Conservation (phyloP, 2,113 vertebrate species). For the Pseudorectes ferrugineus region DNA sequence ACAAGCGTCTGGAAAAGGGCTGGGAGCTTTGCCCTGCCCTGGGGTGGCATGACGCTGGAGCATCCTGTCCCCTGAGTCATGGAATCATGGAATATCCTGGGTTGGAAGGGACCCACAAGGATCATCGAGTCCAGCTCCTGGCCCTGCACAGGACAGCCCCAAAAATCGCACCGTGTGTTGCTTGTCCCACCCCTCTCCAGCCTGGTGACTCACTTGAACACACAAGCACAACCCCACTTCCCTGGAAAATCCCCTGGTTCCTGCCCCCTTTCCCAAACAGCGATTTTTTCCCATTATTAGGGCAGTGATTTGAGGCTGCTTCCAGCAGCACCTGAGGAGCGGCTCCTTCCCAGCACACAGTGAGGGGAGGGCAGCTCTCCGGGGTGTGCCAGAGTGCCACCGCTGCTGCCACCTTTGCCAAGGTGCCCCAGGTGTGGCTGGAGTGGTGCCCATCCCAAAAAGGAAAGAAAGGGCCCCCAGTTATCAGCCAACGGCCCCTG, state of each 20-base stretch:
- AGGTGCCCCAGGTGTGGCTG: not conserved
- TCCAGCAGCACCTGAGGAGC: rapidly evolving
- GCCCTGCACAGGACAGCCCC: not conserved
- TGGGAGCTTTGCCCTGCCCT: not conserved
- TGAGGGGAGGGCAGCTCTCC: rapidly evolving
- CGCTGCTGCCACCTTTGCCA: rapidly evolving
- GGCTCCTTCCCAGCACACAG: rapidly evolving
- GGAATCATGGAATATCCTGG: not conserved
- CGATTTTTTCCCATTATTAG: not conserved
- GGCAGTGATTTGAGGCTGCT: rapidly evolving
- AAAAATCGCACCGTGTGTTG: not conserved
- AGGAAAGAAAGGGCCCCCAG: not conserved
- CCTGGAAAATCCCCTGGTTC: not conserved
- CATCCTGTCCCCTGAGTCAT: not conserved
- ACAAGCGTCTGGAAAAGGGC: not conserved
- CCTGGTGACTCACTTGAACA: not conserved
- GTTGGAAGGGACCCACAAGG: not conserved
- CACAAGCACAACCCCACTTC: not conserved
- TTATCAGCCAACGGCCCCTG: rapidly evolving
- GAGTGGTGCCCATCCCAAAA: not conserved
- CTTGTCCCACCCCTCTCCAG: rapidly evolving
- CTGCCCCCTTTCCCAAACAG: not conserved
- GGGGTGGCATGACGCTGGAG: not conserved
- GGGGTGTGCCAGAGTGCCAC: rapidly evolving
- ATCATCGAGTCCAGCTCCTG: not conserved